These are phyloP conservation scores for Gopherus evgoodei DNA, from an alignment of 2,113 vertebrate species.

Conservation along the genomic window DNA sequence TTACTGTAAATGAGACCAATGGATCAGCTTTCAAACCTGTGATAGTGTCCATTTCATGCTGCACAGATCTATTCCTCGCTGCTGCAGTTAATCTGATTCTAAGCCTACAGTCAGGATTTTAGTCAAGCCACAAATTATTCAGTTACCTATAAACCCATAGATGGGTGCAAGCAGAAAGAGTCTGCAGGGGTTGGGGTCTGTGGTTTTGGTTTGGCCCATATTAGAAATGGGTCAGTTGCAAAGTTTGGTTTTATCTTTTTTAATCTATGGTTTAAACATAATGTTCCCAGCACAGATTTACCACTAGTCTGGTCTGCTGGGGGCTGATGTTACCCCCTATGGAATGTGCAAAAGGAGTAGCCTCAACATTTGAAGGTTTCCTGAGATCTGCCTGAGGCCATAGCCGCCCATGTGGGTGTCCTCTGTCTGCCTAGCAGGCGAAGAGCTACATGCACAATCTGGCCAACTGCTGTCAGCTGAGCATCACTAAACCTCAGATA, in stretches of 20 bases:
- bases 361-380: neutral
- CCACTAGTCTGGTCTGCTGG: neutral
- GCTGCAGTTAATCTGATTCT: neutral
- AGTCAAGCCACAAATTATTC: neutral
- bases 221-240: neutral
- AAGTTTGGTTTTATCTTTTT: neutral
- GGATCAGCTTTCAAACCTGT: neutral
- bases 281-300: neutral
- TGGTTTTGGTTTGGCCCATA: neutral
- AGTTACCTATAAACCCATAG: neutral
- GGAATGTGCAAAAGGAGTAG: accelerated
- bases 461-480: neutral
- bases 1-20: slow-evolving; percentile 43
- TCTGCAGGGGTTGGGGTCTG: neutral
- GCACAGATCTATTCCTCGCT: neutral
- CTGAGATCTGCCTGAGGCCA: neutral
- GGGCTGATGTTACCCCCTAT: accelerated
- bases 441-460: accelerated
- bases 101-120: neutral
- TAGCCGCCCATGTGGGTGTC: neutral
- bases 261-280: neutral
- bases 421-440: accelerated
- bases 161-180: neutral
- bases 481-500: accelerated
- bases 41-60: neutral